Conservation (phyloP, 2,888 invertebrate species). For the Smittia aterrima region DNA sequence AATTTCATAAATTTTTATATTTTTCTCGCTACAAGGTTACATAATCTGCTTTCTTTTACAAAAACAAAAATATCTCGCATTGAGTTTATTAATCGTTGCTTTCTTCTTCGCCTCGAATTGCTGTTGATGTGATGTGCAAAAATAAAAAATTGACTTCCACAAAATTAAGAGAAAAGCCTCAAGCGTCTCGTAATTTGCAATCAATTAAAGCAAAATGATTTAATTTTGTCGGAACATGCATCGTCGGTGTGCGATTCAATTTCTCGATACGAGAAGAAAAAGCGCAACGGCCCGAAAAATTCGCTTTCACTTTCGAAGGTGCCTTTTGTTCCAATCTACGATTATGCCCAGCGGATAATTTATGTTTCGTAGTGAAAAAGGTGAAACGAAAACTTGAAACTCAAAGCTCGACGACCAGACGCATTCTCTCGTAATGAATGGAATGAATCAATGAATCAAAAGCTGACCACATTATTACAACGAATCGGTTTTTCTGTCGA, state of each 20-base stretch:
- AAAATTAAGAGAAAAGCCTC: no score
- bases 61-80: background rate
- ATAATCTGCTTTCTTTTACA: background rate
- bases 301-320: slow-evolving; percentile 15
- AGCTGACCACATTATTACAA: slow-evolving; percentile 6
- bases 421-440: background rate
- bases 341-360: background rate
- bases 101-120: background rate
- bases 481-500: background rate
- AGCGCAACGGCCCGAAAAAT: background rate
- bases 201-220: background rate
- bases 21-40: background rate
- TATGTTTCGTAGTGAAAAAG: background rate
- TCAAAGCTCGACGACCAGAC: background rate
- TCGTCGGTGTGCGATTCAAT: background rate
- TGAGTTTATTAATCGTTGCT: background rate
- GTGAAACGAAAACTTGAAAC: background rate
- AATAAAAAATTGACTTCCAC: background rate
- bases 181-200: background rate
- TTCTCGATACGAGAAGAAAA: background rate
- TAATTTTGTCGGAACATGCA: background rate
- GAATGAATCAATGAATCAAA: background rate
- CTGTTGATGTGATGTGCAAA: background rate
- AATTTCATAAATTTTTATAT: slow-evolving; percentile 8
- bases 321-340: background rate